These are phyloP conservation scores for Moxostoma hubbsi DNA, from an alignment of 2,797 vertebrate species.

Conservation along the genomic window DNA sequence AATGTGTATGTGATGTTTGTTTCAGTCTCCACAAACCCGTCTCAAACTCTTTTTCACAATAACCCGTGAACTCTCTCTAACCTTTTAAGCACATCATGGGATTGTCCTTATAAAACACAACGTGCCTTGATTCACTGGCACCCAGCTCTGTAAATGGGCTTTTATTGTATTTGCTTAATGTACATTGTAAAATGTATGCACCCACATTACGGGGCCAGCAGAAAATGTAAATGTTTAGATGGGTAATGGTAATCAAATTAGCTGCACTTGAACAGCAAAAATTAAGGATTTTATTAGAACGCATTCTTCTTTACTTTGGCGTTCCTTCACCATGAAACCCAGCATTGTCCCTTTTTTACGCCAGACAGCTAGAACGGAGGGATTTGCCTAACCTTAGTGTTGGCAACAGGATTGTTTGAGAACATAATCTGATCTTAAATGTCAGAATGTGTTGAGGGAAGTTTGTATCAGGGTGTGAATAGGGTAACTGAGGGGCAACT, in stretches of 20 bases:
- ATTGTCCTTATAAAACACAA: conserved; percentile 57
- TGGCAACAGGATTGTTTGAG: conserved; percentile 11
- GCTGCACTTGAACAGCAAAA: conserved; percentile 58
- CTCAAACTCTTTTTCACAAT: conserved; percentile 67
- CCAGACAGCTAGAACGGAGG: conserved; percentile 1
- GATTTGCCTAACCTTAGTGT: conserved; percentile 32
- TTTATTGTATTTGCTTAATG: conserved; percentile 52
- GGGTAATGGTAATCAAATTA: conserved; percentile 52
- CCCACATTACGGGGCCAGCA: conserved; percentile 25
- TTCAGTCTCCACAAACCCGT: background rate
- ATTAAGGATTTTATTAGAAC: conserved; percentile 46
- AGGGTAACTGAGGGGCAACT: background rate
- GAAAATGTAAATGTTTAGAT: background rate
- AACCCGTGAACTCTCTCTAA: conserved; percentile 68
- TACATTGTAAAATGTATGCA: conserved; percentile 54
- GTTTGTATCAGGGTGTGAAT: background rate
- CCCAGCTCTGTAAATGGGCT: conserved; percentile 17
- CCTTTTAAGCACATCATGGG: conserved; percentile 49
- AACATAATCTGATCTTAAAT: conserved; percentile 30
- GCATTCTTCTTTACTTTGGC: conserved; percentile 9
- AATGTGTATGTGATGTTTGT: background rate
- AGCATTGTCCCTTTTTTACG: conserved; percentile 45
- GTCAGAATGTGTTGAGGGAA: background rate
- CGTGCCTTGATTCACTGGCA: conserved; percentile 45
- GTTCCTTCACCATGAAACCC: conserved; percentile 31